Conservation (phyloP, 2,888 invertebrate species). For the Harmothoe impar region DNA sequence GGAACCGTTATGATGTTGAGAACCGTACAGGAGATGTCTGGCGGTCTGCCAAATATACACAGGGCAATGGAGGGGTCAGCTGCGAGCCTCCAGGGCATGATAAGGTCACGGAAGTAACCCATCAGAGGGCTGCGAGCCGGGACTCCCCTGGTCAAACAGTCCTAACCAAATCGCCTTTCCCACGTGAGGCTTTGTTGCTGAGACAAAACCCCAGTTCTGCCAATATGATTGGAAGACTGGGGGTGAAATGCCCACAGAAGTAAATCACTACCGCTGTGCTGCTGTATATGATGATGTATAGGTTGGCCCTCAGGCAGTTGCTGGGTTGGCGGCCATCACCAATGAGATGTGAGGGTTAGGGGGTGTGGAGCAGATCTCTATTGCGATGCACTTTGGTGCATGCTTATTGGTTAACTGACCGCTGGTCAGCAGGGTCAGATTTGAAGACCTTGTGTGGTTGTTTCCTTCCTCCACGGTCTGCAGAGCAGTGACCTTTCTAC, state of each 20-base stretch:
- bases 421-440: not conserved
- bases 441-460: not conserved
- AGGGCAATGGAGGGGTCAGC: too few relatives aligned
- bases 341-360: not conserved
- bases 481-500: not conserved
- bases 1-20: too few relatives aligned
- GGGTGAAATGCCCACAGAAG: not conserved
- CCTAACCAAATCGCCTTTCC: not conserved
- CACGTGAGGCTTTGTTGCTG: conserved; percentile 15
- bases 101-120: not conserved
- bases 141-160: not conserved
- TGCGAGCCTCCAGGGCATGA: not conserved
- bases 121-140: not conserved
- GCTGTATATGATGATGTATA: conserved; percentile 18
- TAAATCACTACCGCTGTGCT: not conserved
- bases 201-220: not conserved
- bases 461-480: not conserved
- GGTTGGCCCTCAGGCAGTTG: not conserved
- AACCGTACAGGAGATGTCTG: too few relatives aligned
- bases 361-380: not conserved
- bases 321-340: not conserved
- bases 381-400: not conserved
- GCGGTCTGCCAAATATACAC: too few relatives aligned
- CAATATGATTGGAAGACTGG: not conserved
- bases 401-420: not conserved